phyloP scores from a whole-genome alignment of 2,797 vertebrate genomes.

The Rallus crepitans region DNA sequence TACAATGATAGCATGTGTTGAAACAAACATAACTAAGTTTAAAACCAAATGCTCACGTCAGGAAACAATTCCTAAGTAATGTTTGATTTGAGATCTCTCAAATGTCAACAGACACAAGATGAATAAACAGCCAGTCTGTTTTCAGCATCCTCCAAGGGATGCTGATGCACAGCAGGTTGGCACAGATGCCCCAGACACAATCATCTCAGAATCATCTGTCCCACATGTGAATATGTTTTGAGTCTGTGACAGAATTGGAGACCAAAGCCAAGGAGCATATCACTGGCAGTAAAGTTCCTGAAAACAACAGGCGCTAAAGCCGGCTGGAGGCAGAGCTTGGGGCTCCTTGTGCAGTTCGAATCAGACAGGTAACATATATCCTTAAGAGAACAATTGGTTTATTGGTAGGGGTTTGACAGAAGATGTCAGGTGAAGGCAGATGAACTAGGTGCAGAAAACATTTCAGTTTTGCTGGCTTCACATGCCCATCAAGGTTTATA shows the following conservation, averaged over 20 bases:
- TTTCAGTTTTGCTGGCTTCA: not conserved
- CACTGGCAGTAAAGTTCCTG: not conserved
- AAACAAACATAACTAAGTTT: not conserved
- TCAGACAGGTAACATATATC: not conserved
- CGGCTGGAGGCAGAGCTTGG: not conserved
- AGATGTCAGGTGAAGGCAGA: not conserved
- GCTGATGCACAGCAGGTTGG: slow-evolving; percentile 19
- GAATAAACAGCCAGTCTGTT: slow-evolving; percentile 21
- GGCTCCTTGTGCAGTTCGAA: not conserved
- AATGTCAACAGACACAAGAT: not conserved
- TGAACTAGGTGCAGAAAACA: not conserved
- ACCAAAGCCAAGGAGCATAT: slow-evolving; percentile 9
- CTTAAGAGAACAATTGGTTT: not conserved
- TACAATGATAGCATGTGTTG: not conserved
- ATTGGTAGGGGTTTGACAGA: not conserved
- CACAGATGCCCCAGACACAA: slow-evolving; percentile 13
- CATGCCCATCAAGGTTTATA: not conserved
- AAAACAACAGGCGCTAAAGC: not conserved
- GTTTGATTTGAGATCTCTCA: slow-evolving; percentile 1
- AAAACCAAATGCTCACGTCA: slow-evolving; percentile 6
- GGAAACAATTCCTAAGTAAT: not conserved
- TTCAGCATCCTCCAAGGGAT: not conserved
- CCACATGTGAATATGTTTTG: not conserved
- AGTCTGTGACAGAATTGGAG: not conserved
- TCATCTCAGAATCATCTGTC: not conserved